These are phyloP conservation scores for Anniella stebbinsi DNA, from an alignment of 2,797 vertebrate species.

Conservation along the genomic window DNA sequence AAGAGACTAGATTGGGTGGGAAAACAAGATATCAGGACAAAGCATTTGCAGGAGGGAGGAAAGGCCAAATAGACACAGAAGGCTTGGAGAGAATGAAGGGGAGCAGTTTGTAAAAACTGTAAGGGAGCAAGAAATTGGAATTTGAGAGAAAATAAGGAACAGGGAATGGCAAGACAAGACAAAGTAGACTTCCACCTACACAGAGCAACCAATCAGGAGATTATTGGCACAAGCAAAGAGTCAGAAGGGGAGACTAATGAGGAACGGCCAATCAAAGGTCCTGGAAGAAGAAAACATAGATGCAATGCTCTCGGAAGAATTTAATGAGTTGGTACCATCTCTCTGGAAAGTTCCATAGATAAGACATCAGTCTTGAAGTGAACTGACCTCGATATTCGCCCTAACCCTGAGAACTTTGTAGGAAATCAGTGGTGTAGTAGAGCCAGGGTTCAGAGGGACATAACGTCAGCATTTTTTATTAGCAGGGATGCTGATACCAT, in stretches of 20 bases:
- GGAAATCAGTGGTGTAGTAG: background rate
- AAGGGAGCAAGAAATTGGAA: background rate
- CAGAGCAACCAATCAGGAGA: background rate
- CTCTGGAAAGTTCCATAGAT: background rate
- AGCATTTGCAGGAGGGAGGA: background rate
- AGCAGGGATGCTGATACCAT: no score
- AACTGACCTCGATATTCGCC: background rate
- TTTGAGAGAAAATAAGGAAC: background rate
- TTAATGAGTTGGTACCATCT: background rate
- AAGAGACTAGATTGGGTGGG: background rate
- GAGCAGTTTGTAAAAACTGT: background rate
- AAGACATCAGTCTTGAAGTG: background rate
- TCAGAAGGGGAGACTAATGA: background rate
- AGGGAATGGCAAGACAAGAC: background rate
- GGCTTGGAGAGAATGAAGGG: background rate
- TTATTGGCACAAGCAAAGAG: no score
- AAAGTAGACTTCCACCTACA: background rate
- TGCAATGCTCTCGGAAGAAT: background rate
- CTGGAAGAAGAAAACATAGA: background rate
- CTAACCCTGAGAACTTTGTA: background rate
- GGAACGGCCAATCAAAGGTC: background rate
- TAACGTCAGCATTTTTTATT: no score
- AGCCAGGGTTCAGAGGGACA: background rate
- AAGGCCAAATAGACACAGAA: background rate
- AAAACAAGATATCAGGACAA: background rate